Base-by-base conservation (phyloP, 2,113 vertebrate genomes). In the Athene cunicularia region DNA sequence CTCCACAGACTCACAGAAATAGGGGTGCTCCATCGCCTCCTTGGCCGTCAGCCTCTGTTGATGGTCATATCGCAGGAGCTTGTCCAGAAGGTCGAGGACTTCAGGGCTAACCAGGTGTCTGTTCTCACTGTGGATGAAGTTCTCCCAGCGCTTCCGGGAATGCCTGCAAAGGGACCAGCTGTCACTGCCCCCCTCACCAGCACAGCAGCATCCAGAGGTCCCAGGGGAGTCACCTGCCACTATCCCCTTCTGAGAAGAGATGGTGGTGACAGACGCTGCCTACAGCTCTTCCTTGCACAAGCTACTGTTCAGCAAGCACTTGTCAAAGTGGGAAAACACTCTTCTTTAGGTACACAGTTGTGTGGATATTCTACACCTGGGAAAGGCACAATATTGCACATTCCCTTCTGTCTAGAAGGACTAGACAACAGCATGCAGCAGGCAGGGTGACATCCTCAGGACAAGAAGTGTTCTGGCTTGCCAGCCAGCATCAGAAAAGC, bases 71-170 rank as follows among this genome's bases (percentile, higher is more conserved):
- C 99, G 99, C 98, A 99, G 99, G 89, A 99, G 99, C 97, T 99
- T 99, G 98, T 99, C 99, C 98, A 99, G 98, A 93, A 99, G 98
- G 95, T 99, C 99, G 93, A 99, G 97, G 89, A 99, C 99, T 97
- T 99, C 99, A 0, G 99, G 98, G 79, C 99, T 99, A 96, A 99
- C 99, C 95, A 99, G 98, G 97, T 99, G 99, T 96, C 99, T 99
- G 98, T 99, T 99, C 98, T 99, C 99, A 8, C 99, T 99, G 97
- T 99, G 99, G 96, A 99, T 99, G 97, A 99, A 99, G 97, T 99
- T 99, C 98, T 99, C 99, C 99, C 99, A 99, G 67, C 99, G 99
- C 95, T 99, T 99, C 96, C 99, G 98, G 6, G 99, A 99, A 97
- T 99, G 99, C 95, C 99, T 99, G 86, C 83, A 95, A 63, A 82